A percentile compares a stretch with the other conserved stretches of the same genome.
Evolutionary conservation across 1,140 invertebrate species (phyloP).

Genomic region (Lasioglossum albipes): DNA sequence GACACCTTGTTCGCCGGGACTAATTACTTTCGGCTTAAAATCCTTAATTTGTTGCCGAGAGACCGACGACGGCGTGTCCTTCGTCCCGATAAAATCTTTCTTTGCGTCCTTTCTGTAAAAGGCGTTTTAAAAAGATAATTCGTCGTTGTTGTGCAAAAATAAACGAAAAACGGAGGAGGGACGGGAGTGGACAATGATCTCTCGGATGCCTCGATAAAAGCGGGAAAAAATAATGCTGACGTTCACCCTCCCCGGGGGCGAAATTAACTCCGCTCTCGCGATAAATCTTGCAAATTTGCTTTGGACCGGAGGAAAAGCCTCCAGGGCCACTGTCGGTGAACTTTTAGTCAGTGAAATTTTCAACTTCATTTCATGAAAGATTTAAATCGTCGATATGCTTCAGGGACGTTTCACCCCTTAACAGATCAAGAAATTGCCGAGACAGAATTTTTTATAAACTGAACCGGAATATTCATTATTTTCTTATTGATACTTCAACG

Average conservation of each 20-base stretch:
- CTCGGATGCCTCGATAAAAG: not conserved
- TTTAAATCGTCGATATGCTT: too few relatives aligned
- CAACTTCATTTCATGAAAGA: too few relatives aligned
- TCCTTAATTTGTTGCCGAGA: constrained; percentile 67
- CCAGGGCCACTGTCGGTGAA: too few relatives aligned
- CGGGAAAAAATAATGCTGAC: not conserved
- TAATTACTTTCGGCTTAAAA: constrained; percentile 71
- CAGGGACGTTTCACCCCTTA: too few relatives aligned
- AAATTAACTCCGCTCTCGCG: not conserved
- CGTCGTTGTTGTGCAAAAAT: not conserved
- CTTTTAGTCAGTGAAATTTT: too few relatives aligned
- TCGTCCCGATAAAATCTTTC: constrained; percentile 39
- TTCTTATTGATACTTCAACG: too few relatives aligned
- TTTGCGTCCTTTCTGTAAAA: constrained; percentile 7
- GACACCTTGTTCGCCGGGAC: constrained; percentile 63
- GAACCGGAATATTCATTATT: too few relatives aligned
- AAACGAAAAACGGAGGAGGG: not conserved
- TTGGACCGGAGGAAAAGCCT: too few relatives aligned
- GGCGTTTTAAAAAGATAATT: constrained; percentile 37
- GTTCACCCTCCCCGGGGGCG: not conserved
- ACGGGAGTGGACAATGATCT: not conserved
- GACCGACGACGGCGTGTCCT: not conserved
- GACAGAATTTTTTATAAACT: too few relatives aligned
- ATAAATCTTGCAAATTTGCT: not conserved
- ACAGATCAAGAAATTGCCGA: too few relatives aligned